Percentiles rank a stretch among this genome's conserved stretches.
phyloP scores from a whole-genome alignment of 2,113 vertebrate genomes.

The Paratilapia polleni region DNA sequence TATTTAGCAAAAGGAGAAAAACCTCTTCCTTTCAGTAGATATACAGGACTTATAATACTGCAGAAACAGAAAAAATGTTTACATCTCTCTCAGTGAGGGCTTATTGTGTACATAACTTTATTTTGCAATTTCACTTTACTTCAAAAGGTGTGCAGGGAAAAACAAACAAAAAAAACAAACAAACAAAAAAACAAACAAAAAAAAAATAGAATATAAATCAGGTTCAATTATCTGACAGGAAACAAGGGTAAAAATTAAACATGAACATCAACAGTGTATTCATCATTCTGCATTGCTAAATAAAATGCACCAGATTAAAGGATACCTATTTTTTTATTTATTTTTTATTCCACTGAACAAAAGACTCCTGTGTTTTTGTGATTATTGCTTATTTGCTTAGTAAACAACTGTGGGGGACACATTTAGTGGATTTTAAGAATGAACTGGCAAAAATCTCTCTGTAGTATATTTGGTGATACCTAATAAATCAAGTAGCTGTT shows the following conservation, averaged over 20 bases:
- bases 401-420: not conserved
- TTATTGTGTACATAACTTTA: not conserved
- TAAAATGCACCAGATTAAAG: conserved; percentile 5
- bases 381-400: not conserved
- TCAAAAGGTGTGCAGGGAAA: no score
- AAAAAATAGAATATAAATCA: conserved; percentile 39
- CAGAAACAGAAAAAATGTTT: not conserved
- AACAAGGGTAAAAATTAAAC: conserved; percentile 60
- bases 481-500: not conserved
- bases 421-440: not conserved
- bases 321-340: not conserved
- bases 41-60: not conserved
- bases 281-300: conserved; percentile 47
- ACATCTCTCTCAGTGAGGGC: not conserved
- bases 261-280: conserved; percentile 50
- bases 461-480: not conserved
- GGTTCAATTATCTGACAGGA: conserved; percentile 54
- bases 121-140: not conserved
- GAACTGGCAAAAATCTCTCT: not conserved
- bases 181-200: no score
- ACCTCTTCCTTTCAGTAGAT: not conserved
- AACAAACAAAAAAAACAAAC: no score
- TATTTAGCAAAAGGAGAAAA: not conserved
- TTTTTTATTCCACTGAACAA: not conserved
- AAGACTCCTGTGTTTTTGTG: conserved; percentile 1